Evolutionary conservation across 2,888 invertebrate species (phyloP).

Genomic region (Chloromyia formosa): DNA sequence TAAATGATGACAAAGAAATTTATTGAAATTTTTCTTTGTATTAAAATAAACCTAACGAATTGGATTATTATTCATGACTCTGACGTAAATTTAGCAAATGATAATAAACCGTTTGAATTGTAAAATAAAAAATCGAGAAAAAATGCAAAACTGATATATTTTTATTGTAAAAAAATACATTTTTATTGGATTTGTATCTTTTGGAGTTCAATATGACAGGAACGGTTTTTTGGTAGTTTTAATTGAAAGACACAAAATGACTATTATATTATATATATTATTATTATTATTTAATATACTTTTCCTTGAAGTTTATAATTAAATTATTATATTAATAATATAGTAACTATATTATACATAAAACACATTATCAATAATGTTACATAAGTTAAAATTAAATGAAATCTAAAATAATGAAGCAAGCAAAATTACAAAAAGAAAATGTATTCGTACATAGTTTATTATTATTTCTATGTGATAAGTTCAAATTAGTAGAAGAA

Average conservation of each 20-base stretch:
- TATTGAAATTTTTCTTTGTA: neutral
- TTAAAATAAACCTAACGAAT: neutral
- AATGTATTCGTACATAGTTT: neutral
- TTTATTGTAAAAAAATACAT: neutral
- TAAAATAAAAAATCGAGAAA: slow-evolving; percentile 1
- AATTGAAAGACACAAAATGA: slow-evolving; percentile 34
- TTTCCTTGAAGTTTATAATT: slow-evolving; percentile 26
- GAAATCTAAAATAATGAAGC: slow-evolving; percentile 6
- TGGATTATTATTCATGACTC: slow-evolving; percentile 32
- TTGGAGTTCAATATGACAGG: neutral
- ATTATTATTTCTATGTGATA: slow-evolving; percentile 8
- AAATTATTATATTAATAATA: slow-evolving; percentile 43
- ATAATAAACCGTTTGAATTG: slow-evolving; percentile 23
- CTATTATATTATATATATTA: slow-evolving; percentile 39
- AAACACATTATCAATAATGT: slow-evolving; percentile 25
- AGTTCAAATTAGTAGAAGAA: slow-evolving; percentile 2
- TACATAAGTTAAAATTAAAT: slow-evolving; percentile 17
- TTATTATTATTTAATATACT: neutral
- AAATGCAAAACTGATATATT: slow-evolving; percentile 9
- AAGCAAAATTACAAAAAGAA: neutral
- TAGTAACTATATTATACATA: slow-evolving; percentile 21
- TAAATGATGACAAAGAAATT: neutral
- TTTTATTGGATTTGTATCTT: neutral
- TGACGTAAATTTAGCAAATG: slow-evolving; percentile 11
- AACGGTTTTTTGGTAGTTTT: slow-evolving; percentile 23